Evolutionary conservation across 2,113 vertebrate species (phyloP).

Genomic region (Pitta sordida): DNA sequence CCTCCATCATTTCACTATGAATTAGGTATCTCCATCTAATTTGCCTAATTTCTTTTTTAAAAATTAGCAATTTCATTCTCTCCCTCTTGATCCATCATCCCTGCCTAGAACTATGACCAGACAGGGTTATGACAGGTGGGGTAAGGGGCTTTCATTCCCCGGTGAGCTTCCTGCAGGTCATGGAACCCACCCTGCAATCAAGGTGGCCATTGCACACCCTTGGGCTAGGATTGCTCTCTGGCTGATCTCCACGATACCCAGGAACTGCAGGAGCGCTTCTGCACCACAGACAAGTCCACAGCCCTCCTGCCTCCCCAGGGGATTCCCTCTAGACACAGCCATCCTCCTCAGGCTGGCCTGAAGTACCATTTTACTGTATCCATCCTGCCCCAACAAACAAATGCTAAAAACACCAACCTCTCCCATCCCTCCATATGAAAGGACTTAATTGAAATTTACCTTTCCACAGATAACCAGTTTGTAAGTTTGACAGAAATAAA

Average conservation of each 20-base stretch:
- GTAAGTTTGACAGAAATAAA: background rate
- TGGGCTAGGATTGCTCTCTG: background rate
- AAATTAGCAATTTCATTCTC: conserved; percentile 3
- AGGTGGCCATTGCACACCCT: fast-evolving
- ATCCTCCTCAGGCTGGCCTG: background rate
- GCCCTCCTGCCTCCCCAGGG: background rate
- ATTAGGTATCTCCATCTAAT: conserved; percentile 38
- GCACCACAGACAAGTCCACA: background rate
- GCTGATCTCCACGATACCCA: background rate
- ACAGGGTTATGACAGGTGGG: background rate
- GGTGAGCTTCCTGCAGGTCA: background rate
- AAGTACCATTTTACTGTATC: background rate
- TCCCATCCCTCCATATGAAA: background rate
- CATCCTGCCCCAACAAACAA: background rate
- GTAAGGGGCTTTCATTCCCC: background rate
- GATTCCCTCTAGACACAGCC: background rate
- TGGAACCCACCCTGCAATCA: background rate
- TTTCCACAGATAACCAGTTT: background rate
- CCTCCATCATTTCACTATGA: conserved; percentile 31
- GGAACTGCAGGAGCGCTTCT: background rate
- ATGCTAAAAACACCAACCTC: background rate
- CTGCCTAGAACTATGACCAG: background rate
- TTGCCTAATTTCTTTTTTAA: conserved; percentile 6
- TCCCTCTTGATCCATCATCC: conserved; percentile 25
- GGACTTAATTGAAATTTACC: background rate